Evolutionary conservation across 1,140 invertebrate species (phyloP), one percentile per base, ranked within the genome.

Genomic region (Glossosoma conforme): DNA sequence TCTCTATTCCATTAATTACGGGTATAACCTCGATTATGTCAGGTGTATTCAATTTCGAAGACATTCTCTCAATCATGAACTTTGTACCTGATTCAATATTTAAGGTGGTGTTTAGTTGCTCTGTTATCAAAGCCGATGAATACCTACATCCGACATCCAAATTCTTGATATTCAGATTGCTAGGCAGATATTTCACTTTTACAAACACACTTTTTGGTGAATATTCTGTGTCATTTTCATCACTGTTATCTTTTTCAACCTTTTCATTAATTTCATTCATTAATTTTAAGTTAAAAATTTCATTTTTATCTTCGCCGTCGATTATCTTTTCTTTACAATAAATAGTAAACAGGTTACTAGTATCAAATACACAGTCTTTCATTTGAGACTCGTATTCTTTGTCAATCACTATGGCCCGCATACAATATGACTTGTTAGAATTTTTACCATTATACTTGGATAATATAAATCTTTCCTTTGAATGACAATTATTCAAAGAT

Each of bases 11-110:
- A 28, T 11, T 33, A 13, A 40, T 14, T 8, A 58, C 48, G 11
- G 79, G 74, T 30, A 76, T 69, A 44, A 84, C 54, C 62, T 83
- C 77, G 38, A 84, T 69, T 54, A 74, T 70, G 32, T 78, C 75
- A 11, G 70, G 70, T 50, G 66, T 63, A n/a, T 65, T 62, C 4
- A 66, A 48, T 19, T 59, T 62, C 54, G 68, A 63, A 10, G 62
- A 64, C 25, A 72, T 63, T 40, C 69, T 58, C 19, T 62, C 68
- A 20, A 75, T 65, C n/a, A 68, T 64, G 19, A 74, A 58, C 54
- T 65, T 72, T 47, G 57, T 63, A 22, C 69, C 70, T 56, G 66
- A 67, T 22, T 70, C 68, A 44, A 72, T 58, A 58, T 69, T 70
- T 30, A 72, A 62, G 20, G 72, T 69, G 6, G 59, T 36, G 61